Evolutionary conservation across 2,113 vertebrate species (phyloP), one percentile per base, ranked within the genome.

Genomic region (Hepsetus odoe): DNA sequence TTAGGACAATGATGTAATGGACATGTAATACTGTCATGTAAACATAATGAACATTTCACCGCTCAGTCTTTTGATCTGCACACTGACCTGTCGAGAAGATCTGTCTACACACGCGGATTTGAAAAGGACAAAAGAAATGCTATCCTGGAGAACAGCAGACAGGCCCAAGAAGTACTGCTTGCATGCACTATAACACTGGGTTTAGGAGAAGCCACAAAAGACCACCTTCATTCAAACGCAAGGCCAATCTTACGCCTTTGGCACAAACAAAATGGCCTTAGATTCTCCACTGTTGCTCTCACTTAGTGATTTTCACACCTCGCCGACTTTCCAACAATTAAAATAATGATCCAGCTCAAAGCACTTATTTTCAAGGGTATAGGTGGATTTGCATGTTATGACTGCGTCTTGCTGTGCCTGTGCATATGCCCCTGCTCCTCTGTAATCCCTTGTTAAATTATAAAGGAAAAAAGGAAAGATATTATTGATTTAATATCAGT

Each of bases 231-330:
- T 58, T 83, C 87, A 67, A 83, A 89, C 90, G 89, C 88, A 89
- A 90, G 88, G 86, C 87, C 87, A 88, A 90, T 93, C 91, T 92
- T 90, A 90, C 83, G 91, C 92, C 92, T 85, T 83, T 76, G 92
- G 92, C 91, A 95, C 92, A 95, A 95, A 95, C 93, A 91, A 94
- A 93, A 90, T 92, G 91, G 92, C 88, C 92, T 82, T 70, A 90
- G 92, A 91, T 93, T 92, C 87, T 90, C 88, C 76, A 85, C 85
- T 88, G 86, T 86, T 89, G 79, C 89, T 86, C 90, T 90, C 88
- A 89, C 85, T 86, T 88, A 90, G 83, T 88, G 83, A 93, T 94
- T 94, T 93, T 94, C 90, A 92, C 92, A 91, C 89, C 89, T 88
- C 89, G 87, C 85, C 89, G 94, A 91, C 93, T 95, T 90, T 90